Evolutionary conservation across 2,888 invertebrate species (phyloP).

Genomic region (Bombylius discolor): DNA sequence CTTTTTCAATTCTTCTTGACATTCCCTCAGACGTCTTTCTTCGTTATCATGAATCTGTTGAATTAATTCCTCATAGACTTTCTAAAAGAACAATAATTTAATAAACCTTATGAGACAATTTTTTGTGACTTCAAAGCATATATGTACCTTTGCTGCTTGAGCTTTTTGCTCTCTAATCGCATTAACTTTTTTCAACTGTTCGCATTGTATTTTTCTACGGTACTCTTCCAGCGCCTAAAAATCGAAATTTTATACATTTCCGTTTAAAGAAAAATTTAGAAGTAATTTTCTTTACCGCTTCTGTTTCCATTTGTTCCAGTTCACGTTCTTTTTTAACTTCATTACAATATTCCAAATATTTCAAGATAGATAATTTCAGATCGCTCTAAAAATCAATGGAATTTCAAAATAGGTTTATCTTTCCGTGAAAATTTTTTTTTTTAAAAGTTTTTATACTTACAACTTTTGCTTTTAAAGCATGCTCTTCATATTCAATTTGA

Average conservation of each 20-base stretch:
- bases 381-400: not conserved
- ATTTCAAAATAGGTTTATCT: not conserved
- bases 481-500: conserved; percentile 3
- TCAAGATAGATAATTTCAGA: conserved; percentile 2
- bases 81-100: not conserved
- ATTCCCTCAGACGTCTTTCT: not conserved
- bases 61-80: conserved; percentile 7
- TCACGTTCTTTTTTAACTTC: conserved; percentile 5
- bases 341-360: conserved; percentile 6
- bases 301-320: not conserved
- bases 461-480: not conserved
- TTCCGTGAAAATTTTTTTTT: not conserved
- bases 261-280: too few species aligned
- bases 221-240: conserved; percentile 1
- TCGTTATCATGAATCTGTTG: conserved; percentile 6
- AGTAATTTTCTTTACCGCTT: not conserved
- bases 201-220: not conserved
- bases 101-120: not conserved
- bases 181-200: not conserved
- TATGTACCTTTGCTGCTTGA: conserved; percentile 4
- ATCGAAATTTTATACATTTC: too few species aligned
- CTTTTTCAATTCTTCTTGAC: not conserved
- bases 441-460: not conserved
- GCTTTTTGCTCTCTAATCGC: conserved; percentile 3
- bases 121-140: too few species aligned